These are phyloP conservation scores for Apistogramma diplotaenia DNA, from an alignment of 2,113 vertebrate genomes.

Conservation along the genomic window DNA sequence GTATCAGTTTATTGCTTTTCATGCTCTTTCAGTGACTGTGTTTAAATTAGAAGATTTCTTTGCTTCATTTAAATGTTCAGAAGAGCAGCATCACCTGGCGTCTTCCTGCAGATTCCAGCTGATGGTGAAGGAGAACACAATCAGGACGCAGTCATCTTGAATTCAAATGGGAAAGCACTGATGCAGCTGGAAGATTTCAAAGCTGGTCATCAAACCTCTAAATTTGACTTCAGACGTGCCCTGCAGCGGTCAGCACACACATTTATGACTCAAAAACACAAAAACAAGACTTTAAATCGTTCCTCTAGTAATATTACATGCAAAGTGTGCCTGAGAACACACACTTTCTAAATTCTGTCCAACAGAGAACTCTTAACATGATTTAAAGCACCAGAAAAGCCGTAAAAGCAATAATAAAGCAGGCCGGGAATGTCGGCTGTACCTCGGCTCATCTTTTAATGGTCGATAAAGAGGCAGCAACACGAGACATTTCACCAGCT, in stretches of 20 bases:
- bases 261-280: background rate
- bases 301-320: background rate
- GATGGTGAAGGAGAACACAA: background rate
- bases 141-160: background rate
- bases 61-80: background rate
- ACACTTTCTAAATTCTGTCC: background rate
- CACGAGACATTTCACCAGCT: slow-evolving; percentile 1
- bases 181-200: background rate
- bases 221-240: background rate
- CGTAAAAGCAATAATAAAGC: background rate
- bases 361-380: background rate
- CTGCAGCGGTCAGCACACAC: background rate
- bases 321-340: background rate
- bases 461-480: background rate
- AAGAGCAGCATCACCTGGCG: background rate
- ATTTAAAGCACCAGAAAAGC: background rate
- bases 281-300: background rate
- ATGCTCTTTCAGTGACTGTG: background rate
- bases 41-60: background rate
- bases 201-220: background rate
- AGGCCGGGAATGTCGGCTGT: background rate
- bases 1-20: background rate
- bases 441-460: background rate
- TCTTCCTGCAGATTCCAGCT: background rate
- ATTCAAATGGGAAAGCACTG: background rate